A percentile compares a stretch with the other conserved stretches of the same genome.
These are phyloP conservation scores for Sphinx pinastri DNA, from an alignment of 2,888 invertebrate species.

Conservation along the genomic window DNA sequence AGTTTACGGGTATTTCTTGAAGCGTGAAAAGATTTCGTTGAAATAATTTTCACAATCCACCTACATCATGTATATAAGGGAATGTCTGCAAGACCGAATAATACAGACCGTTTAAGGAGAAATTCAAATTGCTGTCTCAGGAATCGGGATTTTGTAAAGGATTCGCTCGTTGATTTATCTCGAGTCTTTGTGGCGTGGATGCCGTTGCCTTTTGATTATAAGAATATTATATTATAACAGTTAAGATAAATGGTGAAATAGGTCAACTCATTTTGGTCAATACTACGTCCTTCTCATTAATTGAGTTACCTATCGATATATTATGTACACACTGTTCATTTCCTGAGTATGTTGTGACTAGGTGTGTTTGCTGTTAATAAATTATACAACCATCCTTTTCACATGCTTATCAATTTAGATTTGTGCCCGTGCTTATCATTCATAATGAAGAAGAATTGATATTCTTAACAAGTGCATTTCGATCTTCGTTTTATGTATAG, in stretches of 20 bases:
- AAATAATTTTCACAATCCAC: conserved; percentile 29
- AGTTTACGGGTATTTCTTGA: conserved; percentile 33
- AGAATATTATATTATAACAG: conserved; percentile 11
- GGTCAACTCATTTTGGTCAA: conserved; percentile 17
- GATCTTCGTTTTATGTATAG: too few species aligned
- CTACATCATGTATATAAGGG: conserved; percentile 4
- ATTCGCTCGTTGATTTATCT: conserved; percentile 11
- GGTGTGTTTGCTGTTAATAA: too few species aligned
- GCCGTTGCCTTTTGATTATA: conserved; percentile 7
- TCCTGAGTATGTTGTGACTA: background rate
- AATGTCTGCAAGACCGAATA: conserved; percentile 5
- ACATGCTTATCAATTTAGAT: too few species aligned
- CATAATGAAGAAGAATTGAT: too few species aligned
- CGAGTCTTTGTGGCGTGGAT: conserved; percentile 2
- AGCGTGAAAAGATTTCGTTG: conserved; percentile 35
- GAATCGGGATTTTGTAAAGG: conserved; percentile 8
- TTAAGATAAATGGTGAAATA: conserved; percentile 12
- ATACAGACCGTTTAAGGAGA: conserved; percentile 6
- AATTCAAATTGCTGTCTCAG: conserved; percentile 10
- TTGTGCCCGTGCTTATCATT: too few species aligned
- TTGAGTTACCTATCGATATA: background rate
- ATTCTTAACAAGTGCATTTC: too few species aligned
- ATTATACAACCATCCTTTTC: too few species aligned
- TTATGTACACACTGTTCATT: background rate
- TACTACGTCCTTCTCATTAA: background rate